Percentiles rank a stretch among this genome's conserved stretches.
Evolutionary conservation across 2,113 vertebrate genomes (phyloP).

Genomic region (Sitta europaea): DNA sequence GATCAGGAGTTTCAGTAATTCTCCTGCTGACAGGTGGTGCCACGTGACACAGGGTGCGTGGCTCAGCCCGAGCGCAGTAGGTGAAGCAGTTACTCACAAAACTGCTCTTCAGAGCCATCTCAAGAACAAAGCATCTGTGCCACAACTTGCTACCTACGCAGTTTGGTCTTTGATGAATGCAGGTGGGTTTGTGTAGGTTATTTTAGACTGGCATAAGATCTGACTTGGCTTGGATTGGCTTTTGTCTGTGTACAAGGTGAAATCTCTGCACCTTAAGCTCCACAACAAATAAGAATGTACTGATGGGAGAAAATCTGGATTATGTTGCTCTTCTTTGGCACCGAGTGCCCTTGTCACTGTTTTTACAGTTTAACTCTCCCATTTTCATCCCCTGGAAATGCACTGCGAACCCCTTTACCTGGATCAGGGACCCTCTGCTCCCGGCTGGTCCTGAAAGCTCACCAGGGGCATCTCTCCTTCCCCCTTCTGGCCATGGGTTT

Average conservation of each 20-base stretch:
- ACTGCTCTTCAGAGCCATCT: not conserved
- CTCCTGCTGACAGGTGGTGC: constrained; percentile 16
- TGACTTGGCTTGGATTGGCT: not conserved
- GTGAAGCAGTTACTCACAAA: not conserved
- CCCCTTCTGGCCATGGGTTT: not conserved
- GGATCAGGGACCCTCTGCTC: not conserved
- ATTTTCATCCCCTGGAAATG: not conserved
- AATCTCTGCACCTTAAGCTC: not conserved
- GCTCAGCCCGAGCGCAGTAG: not conserved
- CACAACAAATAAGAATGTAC: not conserved
- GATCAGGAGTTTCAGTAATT: not conserved
- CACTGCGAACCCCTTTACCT: not conserved
- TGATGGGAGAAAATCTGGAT: not conserved
- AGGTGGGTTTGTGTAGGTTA: not conserved
- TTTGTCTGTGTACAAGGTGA: not conserved
- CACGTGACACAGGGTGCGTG: not conserved
- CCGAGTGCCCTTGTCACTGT: not conserved
- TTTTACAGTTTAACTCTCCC: not conserved
- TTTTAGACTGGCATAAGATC: not conserved
- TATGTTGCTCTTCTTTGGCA: not conserved
- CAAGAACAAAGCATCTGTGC: not conserved
- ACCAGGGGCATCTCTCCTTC: not conserved
- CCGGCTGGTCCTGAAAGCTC: not conserved
- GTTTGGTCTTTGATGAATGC: not conserved
- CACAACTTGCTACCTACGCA: not conserved